phyloP scores from a whole-genome alignment of 2,113 vertebrate genomes.

The Amphiprion ocellaris region DNA sequence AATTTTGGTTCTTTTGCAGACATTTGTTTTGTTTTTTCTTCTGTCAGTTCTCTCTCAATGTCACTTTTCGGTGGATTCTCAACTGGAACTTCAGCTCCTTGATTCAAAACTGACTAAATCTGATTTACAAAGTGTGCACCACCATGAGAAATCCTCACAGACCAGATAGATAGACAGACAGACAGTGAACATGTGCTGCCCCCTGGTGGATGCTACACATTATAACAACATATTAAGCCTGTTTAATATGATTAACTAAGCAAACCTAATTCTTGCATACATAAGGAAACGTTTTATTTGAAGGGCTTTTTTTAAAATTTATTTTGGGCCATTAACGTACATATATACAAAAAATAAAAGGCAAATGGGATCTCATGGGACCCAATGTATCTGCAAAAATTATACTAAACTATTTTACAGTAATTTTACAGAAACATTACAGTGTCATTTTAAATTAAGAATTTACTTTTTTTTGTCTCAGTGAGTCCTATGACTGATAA shows the following conservation, averaged over 20 bases:
- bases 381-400: not conserved
- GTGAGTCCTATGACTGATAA: not conserved
- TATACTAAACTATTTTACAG: constrained; percentile 11
- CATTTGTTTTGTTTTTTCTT: constrained; percentile 71
- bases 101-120: too few species aligned
- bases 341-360: not conserved
- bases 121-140: not conserved
- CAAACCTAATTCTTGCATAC: not conserved
- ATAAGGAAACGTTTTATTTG: not conserved
- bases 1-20: constrained; percentile 87
- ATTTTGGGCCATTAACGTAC: not conserved
- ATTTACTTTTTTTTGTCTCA: not conserved
- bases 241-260: not conserved
- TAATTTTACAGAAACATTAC: constrained; percentile 2
- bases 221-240: not conserved
- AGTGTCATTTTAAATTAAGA: not conserved
- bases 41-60: not conserved
- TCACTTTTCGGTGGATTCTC: constrained; percentile 19
- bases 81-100: constrained; percentile 1
- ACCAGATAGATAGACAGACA: not conserved
- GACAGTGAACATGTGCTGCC: constrained; percentile 49
- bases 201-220: constrained; percentile 46
- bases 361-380: not conserved
- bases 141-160: too few species aligned
- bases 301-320: not conserved